Base-by-base conservation (phyloP, 1,140 invertebrate species). In the Eueides isabella region DNA sequence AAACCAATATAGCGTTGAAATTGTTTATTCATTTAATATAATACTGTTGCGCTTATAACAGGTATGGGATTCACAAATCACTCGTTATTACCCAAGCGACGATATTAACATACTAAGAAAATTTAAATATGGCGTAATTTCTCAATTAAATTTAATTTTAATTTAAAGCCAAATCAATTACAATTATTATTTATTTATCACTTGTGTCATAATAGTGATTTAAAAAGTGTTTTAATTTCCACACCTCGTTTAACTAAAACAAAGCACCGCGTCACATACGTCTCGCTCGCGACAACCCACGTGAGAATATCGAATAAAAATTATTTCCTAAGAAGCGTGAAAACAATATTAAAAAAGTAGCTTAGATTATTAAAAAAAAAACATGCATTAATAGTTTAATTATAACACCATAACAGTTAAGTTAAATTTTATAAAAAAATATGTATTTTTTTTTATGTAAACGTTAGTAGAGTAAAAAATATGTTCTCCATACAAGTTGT, bases 1-100 rank as follows among this genome's bases (percentile, higher is more conserved):
- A 74, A 74, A 75, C 67, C 73, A 74, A 74, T 28, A 38, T 33
- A 75, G 73, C 73, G 67, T 35, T 71, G 62, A 61, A 26, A 71
- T 23, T 28, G 5, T 30, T 71, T 71, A 71, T 64, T 63, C 30
- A 61, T 68, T 30, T 69, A 38, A 61, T 67, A 72, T 72, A 64
- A 64, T 31, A 72, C 38, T 71, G 64, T 65, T 44, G 74, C 71
- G 44, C 55, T 66, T 38, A 72, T 31, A 62, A 55, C 19, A 23
- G 23, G 19, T 7, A 55, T 55, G 48, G 48, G 48, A 55, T 26
- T 23, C 19, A 55, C 19, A 12, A 23, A 55, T 26, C 48, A 26
- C 48, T 55, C 9, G 19, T 55, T 23, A 55, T 55, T 26, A 26
- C 23, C 23, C 23, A 55, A 55, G 23, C 26, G 19, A 55, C 1